Evolutionary conservation across 2,113 vertebrate genomes (phyloP).

Genomic region (Anguilla japonica): DNA sequence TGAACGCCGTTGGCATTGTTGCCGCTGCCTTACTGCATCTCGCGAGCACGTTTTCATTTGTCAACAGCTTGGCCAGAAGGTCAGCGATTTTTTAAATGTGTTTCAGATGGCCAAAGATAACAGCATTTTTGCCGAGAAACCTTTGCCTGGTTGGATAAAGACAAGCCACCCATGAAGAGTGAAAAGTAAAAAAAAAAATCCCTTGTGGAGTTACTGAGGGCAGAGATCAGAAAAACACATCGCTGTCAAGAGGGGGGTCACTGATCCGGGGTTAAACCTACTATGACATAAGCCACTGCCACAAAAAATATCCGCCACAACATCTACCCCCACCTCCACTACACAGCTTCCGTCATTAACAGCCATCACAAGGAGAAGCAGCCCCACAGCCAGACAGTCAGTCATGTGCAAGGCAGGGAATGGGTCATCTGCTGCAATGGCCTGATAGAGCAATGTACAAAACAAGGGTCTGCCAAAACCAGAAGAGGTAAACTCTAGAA

Average conservation of each 20-base stretch:
- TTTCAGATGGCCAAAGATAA: background rate
- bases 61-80: background rate
- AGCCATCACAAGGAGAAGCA: background rate
- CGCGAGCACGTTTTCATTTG: background rate
- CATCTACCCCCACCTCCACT: background rate
- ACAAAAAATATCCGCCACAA: too few species aligned
- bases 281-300: background rate
- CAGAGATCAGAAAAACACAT: constrained; percentile 13
- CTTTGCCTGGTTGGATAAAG: background rate
- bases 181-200: background rate
- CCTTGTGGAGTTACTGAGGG: background rate
- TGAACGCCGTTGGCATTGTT: background rate
- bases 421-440: background rate
- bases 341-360: background rate
- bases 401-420: too few species aligned
- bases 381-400: background rate
- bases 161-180: background rate
- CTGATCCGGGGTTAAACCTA: background rate
- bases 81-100: background rate
- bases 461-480: background rate
- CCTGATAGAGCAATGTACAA: background rate
- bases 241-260: background rate
- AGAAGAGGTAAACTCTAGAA: background rate
- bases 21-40: background rate
- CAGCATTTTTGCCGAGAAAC: background rate